Evolutionary conservation across 2,888 invertebrate species (phyloP).

Genomic region (Phrixothrix hirtus): DNA sequence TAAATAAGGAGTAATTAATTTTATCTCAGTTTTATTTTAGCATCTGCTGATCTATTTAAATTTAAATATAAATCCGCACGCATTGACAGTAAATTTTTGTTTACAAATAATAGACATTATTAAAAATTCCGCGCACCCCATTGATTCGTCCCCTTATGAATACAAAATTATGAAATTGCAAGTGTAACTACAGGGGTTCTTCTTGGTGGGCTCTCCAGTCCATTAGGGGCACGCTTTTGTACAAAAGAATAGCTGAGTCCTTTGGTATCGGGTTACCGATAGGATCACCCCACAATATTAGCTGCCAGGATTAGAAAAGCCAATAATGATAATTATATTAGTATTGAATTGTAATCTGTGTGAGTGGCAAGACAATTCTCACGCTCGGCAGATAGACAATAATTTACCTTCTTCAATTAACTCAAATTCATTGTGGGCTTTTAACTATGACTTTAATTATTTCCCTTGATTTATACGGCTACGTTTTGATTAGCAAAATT

Average conservation of each 20-base stretch:
- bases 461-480: conserved; percentile 7
- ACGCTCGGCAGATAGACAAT: conserved; percentile 39
- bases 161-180: conserved; percentile 20
- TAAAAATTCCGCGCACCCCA: background rate
- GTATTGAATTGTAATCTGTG: conserved; percentile 56
- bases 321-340: conserved; percentile 59
- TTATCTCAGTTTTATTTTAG: too few relatives aligned
- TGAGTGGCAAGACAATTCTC: conserved; percentile 44
- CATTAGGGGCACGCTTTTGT: conserved; percentile 49
- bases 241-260: conserved; percentile 47
- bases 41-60: too few relatives aligned
- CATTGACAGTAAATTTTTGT: too few relatives aligned
- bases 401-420: conserved; percentile 14
- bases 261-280: conserved; percentile 52
- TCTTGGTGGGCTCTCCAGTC: conserved; percentile 40
- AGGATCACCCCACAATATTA: conserved; percentile 46
- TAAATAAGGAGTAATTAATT: too few relatives aligned
- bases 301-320: conserved; percentile 54
- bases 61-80: too few relatives aligned
- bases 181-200: conserved; percentile 23
- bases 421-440: background rate
- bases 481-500: too few relatives aligned
- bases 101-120: background rate
- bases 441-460: conserved; percentile 3
- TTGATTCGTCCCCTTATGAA: conserved; percentile 11